Evolutionary conservation across 1,140 invertebrate genomes (phyloP), one percentile per base, ranked within the genome.

Genomic region (Drosophila ercepeae): DNA sequence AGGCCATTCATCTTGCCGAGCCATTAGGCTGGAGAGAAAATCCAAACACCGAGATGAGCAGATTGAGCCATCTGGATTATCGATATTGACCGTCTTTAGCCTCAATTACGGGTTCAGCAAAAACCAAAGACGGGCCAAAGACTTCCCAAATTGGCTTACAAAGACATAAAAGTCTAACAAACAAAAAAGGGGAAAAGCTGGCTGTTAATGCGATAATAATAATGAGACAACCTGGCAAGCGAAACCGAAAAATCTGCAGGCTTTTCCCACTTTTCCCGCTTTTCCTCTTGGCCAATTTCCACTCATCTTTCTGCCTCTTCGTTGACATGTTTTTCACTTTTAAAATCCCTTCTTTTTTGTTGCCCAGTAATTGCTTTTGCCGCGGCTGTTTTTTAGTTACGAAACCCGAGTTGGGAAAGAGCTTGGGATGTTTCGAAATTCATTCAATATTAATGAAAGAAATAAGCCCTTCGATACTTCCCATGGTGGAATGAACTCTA

Each of bases 121-220:
- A 19, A n/a, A n/a, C n/a, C n/a, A n/a, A n/a, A n/a, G n/a, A n/a
- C n/a, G n/a, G n/a, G n/a, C n/a, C n/a, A n/a, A n/a, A n/a, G n/a
- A 29, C 51, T 44, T 69, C 44, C 45, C 65, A 71, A 71, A 71
- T 71, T 71, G 65, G 68, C 68, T 71, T 65, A 59, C 13, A 7
- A 19, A 16, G 29, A 57, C 19, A 23, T n/a, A 16, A 58, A 25
- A 23, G 25, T 27, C 41, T 16, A 32, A 27, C 54, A 13, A 36
- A 21, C 25, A 9, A 23, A 48, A 63, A 18, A 39, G 18, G 29
- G 32, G 29, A 45, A 71, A 69, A 45, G 59, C 68, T 41, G 68
- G n/a, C n/a, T n/a, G n/a, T 70, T 70, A 70, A 70, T 70, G 67
- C 67, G 67, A 70, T 70, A 70, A 70, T 70, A 70, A 70, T 71